Conservation (phyloP, 2,113 vertebrate genomes). For the Ictalurus punctatus region DNA sequence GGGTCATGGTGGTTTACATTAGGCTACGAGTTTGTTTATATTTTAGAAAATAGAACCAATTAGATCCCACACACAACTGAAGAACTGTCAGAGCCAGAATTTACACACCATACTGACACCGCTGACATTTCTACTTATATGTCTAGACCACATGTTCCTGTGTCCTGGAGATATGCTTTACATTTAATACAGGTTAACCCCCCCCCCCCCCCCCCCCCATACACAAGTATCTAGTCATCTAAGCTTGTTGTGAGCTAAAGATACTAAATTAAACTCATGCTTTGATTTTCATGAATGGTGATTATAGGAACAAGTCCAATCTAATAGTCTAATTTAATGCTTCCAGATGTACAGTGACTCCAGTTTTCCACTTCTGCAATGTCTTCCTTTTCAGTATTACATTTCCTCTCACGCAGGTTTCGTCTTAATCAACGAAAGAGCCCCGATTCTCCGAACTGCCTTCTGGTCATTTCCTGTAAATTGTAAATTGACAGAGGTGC, state of each 20-base stretch:
- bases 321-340: background rate
- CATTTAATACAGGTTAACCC: background rate
- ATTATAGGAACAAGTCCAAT: background rate
- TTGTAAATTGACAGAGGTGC: conserved; percentile 44
- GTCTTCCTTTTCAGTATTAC: background rate
- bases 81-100: background rate
- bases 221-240: background rate
- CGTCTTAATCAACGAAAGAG: conserved; percentile 40
- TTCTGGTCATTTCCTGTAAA: conserved; percentile 29
- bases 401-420: background rate
- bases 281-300: background rate
- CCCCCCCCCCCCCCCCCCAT: too few relatives aligned
- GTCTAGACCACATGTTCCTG: background rate
- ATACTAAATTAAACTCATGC: background rate
- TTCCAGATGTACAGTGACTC: background rate
- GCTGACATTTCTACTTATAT: background rate
- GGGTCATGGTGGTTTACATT: background rate
- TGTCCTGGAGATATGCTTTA: background rate
- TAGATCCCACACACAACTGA: background rate
- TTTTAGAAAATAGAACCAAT: background rate
- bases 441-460: conserved; percentile 4
- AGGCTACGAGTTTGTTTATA: background rate
- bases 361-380: background rate
- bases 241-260: background rate
- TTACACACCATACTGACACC: background rate